phyloP scores from a whole-genome alignment of 2,113 vertebrate genomes.

The Tetraodon nigroviridis region DNA sequence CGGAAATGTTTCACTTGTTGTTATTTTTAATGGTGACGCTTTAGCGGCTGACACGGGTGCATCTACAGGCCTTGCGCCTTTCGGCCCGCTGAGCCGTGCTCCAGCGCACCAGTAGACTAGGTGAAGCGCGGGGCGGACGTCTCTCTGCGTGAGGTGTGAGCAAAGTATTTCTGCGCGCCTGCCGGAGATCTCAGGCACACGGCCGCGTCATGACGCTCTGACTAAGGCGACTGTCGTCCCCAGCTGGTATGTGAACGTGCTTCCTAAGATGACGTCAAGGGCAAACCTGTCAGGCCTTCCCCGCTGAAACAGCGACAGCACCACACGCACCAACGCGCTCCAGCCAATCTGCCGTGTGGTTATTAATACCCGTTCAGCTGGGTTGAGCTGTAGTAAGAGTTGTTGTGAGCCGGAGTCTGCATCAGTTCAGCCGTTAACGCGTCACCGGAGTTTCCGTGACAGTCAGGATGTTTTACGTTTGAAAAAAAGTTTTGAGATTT shows the following conservation, averaged over 20 bases:
- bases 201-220: slow-evolving; percentile 12
- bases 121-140: slow-evolving; percentile 12
- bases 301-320: slow-evolving; percentile 25
- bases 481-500: too few relatives aligned
- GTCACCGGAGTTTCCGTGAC: too few relatives aligned
- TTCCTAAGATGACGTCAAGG: slow-evolving; percentile 43
- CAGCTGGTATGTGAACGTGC: slow-evolving; percentile 50
- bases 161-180: slow-evolving; percentile 39
- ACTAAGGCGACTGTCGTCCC: slow-evolving; percentile 43
- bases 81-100: neutral
- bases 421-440: neutral
- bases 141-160: slow-evolving; percentile 31
- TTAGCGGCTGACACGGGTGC: too few relatives aligned
- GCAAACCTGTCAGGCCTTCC: slow-evolving; percentile 41
- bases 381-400: neutral
- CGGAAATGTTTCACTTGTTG: too few relatives aligned
- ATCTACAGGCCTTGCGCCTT: too few relatives aligned
- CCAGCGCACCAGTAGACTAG: neutral
- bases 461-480: too few relatives aligned
- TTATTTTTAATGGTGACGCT: too few relatives aligned
- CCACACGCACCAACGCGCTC: slow-evolving; percentile 12
- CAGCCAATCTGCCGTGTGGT: slow-evolving; percentile 30
- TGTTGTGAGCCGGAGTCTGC: neutral
- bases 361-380: slow-evolving; percentile 25
- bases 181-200: slow-evolving; percentile 38